phyloP scores from a whole-genome alignment of 2,888 invertebrate species.

The Coecobrya sp. region DNA sequence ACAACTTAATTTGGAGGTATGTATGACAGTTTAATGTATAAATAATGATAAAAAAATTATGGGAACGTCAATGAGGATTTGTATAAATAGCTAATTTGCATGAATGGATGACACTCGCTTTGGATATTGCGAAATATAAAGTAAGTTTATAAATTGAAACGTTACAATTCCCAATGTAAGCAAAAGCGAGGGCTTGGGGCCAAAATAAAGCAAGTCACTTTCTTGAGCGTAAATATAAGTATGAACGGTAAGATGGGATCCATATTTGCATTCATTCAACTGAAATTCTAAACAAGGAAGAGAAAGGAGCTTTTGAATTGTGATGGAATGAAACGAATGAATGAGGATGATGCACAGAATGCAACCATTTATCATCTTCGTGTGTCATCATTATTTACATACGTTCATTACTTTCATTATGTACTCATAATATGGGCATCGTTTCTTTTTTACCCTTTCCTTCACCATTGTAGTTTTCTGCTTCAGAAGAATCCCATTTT shows the following conservation, averaged over 20 bases:
- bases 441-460: slow-evolving; percentile 20
- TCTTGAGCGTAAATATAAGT: slow-evolving; percentile 11
- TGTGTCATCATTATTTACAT: slow-evolving; percentile 78
- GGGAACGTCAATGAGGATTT: slow-evolving; percentile 7
- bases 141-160: background rate
- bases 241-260: background rate
- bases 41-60: background rate
- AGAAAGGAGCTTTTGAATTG: slow-evolving; percentile 67
- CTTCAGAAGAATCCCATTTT: background rate
- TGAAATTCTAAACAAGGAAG: slow-evolving; percentile 71
- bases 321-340: slow-evolving; percentile 58
- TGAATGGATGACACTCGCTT: slow-evolving; percentile 1
- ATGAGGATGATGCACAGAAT: slow-evolving; percentile 61
- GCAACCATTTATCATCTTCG: slow-evolving; percentile 77
- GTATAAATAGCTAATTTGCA: slow-evolving; percentile 11
- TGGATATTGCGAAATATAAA: background rate
- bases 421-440: slow-evolving; percentile 43
- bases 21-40: slow-evolving; percentile 14
- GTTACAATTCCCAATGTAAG: background rate
- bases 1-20: background rate
- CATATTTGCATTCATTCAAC: slow-evolving; percentile 8
- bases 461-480: background rate
- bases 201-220: background rate
- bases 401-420: slow-evolving; percentile 55
- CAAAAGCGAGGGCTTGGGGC: slow-evolving; percentile 3